These are phyloP conservation scores for Onychostoma macrolepis DNA, from an alignment of 2,113 vertebrate species.

Conservation along the genomic window DNA sequence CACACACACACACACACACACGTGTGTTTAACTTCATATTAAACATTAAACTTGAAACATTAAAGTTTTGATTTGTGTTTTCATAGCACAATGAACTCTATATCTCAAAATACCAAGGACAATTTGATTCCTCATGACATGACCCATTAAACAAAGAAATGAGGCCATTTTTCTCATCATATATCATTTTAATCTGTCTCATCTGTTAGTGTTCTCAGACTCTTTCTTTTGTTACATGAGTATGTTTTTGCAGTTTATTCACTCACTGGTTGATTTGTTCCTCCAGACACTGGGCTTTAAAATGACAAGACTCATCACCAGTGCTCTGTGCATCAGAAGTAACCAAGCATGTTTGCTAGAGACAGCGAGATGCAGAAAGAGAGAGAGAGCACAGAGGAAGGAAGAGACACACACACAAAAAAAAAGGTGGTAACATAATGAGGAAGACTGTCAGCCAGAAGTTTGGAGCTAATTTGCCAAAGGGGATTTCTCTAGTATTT, in stretches of 20 bases:
- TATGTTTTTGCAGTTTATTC: not conserved
- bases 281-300: not conserved
- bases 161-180: not conserved
- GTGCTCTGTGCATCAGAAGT: not conserved
- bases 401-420: not conserved
- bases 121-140: not conserved
- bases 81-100: not conserved
- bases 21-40: not conserved
- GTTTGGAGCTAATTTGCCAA: not conserved
- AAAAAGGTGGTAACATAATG: not conserved
- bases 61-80: not conserved
- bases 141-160: not conserved
- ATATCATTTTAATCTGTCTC: not conserved
- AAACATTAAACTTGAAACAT: not conserved
- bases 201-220: not conserved
- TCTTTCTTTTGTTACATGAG: not conserved
- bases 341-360: not conserved
- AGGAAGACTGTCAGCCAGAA: not conserved
- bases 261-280: not conserved
- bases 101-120: not conserved
- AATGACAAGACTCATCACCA: not conserved
- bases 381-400: not conserved
- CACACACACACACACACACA: no score
- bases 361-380: not conserved
- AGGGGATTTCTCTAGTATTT: constrained; percentile 6